Percentiles rank a stretch among this genome's conserved stretches.
phyloP scores from a whole-genome alignment of 2,113 vertebrate species.

The Pygoscelis adeliae region DNA sequence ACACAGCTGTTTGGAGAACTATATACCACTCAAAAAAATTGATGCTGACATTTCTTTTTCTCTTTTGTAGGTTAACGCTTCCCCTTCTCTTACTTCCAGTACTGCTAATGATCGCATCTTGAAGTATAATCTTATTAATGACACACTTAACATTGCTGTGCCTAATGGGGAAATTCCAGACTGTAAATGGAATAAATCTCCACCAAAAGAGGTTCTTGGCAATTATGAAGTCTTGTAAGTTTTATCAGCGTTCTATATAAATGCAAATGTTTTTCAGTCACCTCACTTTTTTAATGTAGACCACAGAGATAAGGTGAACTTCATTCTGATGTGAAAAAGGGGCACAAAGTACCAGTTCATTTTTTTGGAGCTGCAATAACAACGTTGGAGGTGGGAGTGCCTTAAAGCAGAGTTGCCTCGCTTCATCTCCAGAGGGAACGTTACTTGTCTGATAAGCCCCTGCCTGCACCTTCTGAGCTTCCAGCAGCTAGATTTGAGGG shows the following conservation, averaged over 20 bases:
- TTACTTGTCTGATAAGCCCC: not conserved
- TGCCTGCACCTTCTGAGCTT: not conserved
- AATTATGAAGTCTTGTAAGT: constrained; percentile 97
- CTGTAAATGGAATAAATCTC: constrained; percentile 92
- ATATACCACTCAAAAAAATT: not conserved
- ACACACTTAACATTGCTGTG: constrained; percentile 94
- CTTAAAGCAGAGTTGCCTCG: not conserved
- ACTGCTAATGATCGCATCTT: constrained; percentile 96
- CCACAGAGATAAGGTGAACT: not conserved
- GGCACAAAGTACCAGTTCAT: not conserved
- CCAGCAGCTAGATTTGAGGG: not conserved
- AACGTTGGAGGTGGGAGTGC: not conserved
- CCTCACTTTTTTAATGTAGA: not conserved
- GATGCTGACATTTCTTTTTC: not conserved
- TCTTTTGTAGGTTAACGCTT: constrained; percentile 89
- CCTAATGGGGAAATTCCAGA: constrained; percentile 94
- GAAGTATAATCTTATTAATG: constrained; percentile 98
- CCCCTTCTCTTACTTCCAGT: constrained; percentile 96
- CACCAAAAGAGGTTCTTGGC: constrained; percentile 89
- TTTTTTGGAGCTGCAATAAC: not conserved
- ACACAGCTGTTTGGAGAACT: not conserved
- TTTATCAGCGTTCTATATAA: not conserved
- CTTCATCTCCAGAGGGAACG: not conserved
- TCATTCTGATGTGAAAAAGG: not conserved
- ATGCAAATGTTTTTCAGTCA: not conserved